A percentile compares a stretch with the other conserved stretches of the same genome.
These are phyloP conservation scores for Chloropsis cyanopogon DNA, from an alignment of 2,113 vertebrate genomes.

Conservation along the genomic window DNA sequence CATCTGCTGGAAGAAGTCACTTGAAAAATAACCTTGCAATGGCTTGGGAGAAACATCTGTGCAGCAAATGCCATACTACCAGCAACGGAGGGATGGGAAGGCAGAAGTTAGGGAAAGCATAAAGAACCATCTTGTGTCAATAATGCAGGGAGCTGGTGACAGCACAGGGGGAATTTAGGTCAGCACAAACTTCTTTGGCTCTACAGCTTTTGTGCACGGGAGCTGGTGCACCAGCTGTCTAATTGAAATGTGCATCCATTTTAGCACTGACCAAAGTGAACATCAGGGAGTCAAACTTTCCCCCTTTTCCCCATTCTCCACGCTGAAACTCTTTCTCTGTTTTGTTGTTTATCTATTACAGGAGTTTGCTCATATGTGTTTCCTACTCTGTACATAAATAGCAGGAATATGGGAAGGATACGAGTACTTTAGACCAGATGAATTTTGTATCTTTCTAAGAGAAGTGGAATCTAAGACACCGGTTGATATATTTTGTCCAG, in stretches of 20 bases:
- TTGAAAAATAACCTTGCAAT: constrained; percentile 70
- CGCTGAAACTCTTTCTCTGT: neutral
- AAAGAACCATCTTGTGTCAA: neutral
- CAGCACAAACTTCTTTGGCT: neutral
- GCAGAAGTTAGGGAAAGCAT: neutral
- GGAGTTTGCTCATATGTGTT: neutral
- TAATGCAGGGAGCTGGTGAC: neutral
- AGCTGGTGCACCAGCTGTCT: neutral
- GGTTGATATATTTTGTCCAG: neutral
- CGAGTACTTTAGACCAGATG: neutral
- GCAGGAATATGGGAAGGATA: neutral
- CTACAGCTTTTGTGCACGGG: neutral
- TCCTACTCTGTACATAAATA: neutral
- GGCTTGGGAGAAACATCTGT: constrained; percentile 71
- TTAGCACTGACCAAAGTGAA: neutral
- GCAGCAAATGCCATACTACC: constrained; percentile 20
- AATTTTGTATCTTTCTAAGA: neutral
- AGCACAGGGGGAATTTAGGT: neutral
- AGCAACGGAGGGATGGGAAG: neutral
- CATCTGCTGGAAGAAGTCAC: constrained; percentile 73
- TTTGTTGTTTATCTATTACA: neutral
- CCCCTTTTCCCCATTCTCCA: neutral
- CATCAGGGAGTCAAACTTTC: neutral
- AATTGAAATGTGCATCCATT: neutral
- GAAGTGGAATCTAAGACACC: neutral